Evolutionary conservation across 2,797 vertebrate species (phyloP).

Genomic region (Neopelma chrysocephalum): DNA sequence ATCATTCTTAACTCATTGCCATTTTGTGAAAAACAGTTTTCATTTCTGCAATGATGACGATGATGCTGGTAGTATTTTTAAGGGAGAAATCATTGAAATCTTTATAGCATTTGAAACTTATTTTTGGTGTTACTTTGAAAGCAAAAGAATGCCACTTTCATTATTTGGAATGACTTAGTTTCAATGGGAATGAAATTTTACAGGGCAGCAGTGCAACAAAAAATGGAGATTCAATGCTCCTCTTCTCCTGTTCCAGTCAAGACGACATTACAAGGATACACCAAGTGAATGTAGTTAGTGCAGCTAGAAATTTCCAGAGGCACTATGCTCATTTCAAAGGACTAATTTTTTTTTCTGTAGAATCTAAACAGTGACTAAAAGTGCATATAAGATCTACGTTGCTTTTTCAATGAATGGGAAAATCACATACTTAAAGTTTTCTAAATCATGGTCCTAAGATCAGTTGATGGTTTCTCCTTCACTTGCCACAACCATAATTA

Average conservation of each 20-base stretch:
- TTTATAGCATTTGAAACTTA: not conserved
- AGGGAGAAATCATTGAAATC: not conserved
- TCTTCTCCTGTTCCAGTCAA: not conserved
- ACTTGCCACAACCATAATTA: conserved; percentile 53
- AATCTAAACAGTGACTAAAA: not conserved
- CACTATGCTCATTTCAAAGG: not conserved
- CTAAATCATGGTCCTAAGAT: not conserved
- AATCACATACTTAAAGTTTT: not conserved
- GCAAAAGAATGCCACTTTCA: not conserved
- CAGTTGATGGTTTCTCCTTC: not conserved
- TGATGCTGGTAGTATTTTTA: not conserved
- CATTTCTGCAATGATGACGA: not conserved
- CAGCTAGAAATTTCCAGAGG: not conserved
- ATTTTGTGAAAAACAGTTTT: not conserved
- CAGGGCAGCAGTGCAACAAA: not conserved
- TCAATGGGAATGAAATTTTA: not conserved
- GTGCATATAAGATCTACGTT: not conserved
- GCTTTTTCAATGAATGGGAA: not conserved
- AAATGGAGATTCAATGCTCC: not conserved
- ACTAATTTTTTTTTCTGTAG: not conserved
- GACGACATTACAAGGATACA: not conserved
- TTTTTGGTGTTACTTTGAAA: not conserved
- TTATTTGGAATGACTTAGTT: not conserved
- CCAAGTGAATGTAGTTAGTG: not conserved
- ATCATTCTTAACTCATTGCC: not conserved